Percentiles rank a stretch among this genome's conserved stretches.
Evolutionary conservation across 1,140 invertebrate genomes (phyloP).

Genomic region (Bicyclus anynana): DNA sequence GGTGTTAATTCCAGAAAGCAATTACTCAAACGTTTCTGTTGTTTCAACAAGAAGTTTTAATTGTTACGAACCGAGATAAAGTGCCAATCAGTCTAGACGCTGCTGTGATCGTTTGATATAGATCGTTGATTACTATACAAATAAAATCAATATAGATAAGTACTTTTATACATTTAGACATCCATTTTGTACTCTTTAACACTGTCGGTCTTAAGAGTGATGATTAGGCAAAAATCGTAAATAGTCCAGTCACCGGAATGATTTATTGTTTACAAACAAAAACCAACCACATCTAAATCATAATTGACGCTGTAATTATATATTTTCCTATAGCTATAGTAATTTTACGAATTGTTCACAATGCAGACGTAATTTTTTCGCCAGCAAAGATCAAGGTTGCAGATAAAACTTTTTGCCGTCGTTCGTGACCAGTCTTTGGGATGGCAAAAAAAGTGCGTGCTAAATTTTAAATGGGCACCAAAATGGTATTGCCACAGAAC

Average conservation of each 20-base stretch:
- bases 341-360: conserved; percentile 38
- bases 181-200: neutral
- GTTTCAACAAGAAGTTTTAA: no score
- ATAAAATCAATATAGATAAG: neutral
- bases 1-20: no score
- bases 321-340: conserved; percentile 24
- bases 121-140: neutral
- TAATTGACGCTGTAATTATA: conserved; percentile 26
- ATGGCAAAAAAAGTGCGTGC: conserved; percentile 64
- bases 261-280: conserved; percentile 16
- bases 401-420: conserved; percentile 65
- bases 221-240: neutral
- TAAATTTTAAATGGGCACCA: conserved; percentile 64
- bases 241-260: neutral
- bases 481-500: conserved; percentile 37
- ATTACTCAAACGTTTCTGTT: no score
- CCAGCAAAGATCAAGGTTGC: conserved; percentile 66
- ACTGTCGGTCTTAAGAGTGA: neutral
- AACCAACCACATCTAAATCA: conserved; percentile 19
- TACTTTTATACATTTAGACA: neutral
- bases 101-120: neutral
- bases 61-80: neutral
- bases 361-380: conserved; percentile 59
- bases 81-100: neutral
- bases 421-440: conserved; percentile 65